Evolutionary conservation across 2,888 invertebrate species (phyloP), one percentile per base, ranked within the genome.

Genomic region (Platycheirus rosarum): DNA sequence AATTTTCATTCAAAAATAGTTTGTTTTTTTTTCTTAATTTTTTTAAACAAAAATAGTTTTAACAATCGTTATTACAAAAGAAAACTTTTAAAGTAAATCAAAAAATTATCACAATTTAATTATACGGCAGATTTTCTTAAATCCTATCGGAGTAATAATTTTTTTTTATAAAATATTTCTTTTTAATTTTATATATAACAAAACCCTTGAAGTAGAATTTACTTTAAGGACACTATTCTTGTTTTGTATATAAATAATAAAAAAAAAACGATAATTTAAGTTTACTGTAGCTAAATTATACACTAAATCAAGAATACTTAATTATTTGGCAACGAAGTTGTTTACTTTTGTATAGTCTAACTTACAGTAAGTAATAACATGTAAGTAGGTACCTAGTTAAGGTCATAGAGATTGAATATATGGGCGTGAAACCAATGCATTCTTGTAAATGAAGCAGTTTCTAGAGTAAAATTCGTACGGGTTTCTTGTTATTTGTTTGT

Each of bases 1-100:
- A 78, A 84, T 69, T 46, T 77, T 63, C 18, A 51, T 63, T 84
- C 68, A 69, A 84, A 84, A 84, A 84, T 84, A 84, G 73, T 77
- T 68, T 37, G 48, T 14, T 32, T 2, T 65, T 14, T 46, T 66
- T 66, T 63, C 16, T 42, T 51, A 29, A n/a, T n/a, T 63, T 29
- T 4, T 29, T 44, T 60, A 14, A 60, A 16, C 8, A 53, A 44
- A 63, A 76, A 5, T 13, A 16, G 1, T 2, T 2, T 20, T 0
- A 48, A 70, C 14, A 7, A 55, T 55, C 16, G 5, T 65, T 40
- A 32, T 44, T 16, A 51, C 51, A 55, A 9, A 65, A 71, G 29
- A 53, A 44, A 48, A 60, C 35, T 40, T 13, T 20, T 3, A 60
- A 73, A 32, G 18, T n/a, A n/a, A 55, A 48, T 23, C 9, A 8